Base-by-base conservation (phyloP, 2,888 invertebrate species). In the Sericinus montela region DNA sequence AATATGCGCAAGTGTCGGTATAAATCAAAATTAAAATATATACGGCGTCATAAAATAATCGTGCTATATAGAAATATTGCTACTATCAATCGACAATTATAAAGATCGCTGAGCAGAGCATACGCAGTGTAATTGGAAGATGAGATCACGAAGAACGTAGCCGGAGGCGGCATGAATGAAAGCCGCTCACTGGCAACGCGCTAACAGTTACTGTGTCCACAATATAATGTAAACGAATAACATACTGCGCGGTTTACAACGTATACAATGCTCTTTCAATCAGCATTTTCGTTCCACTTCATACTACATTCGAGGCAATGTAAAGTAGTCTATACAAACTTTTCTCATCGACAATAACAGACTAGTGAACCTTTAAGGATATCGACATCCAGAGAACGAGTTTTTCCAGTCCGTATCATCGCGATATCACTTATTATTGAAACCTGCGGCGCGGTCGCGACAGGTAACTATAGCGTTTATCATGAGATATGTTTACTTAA, bases 331-430 rank as follows among this genome's bases (percentile, higher is more conserved):
- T 3, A 15, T 44, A 52, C 52, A 55, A 54, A 55, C 7, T 29
- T 51, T 59, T 49, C 56, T 49, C 48, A 52, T 48, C 57, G 58
- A 58, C 58, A 64, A 58, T 58, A 59, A 58, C 63, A 62, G 59
- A 64, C 67, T 67, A 65, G 68, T 72, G 69, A 69, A 73, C 75
- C 73, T 80, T 70, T 80, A 87, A 88, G 87, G 87, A 87, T 87
- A 87, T 86, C 84, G 86, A 84, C 85, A 85, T 83, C 81, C 77
- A 73, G 74, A 75, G 78, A 88, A 87, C 87, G 79, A 87, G 87
- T 88, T 87, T 88, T 87, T 87, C 87, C 86, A 87, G 87, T 88
- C 78, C 72, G 83, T 85, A 87, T 87, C 87, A 86, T 88, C 87
- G 84, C 86, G 80, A 85, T 88, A 88, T 87, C 86, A 87, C 82